phyloP scores from a whole-genome alignment of 2,113 vertebrate genomes.

The Tachysurus fulvidraco region DNA sequence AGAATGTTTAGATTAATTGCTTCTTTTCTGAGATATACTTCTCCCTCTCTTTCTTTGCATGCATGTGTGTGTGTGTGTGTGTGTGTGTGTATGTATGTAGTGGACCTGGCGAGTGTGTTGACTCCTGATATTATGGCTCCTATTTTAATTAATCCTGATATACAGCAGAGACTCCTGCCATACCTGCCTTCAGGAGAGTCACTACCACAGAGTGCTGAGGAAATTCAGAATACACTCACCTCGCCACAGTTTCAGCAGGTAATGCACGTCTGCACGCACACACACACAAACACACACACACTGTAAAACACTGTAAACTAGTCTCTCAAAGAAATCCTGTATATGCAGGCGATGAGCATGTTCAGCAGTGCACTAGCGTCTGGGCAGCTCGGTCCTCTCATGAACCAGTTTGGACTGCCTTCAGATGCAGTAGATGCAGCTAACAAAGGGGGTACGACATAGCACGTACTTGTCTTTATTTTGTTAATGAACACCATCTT shows the following conservation, averaged over 20 bases:
- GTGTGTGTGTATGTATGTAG: slow-evolving; percentile 60
- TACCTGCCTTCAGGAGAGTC: slow-evolving; percentile 93
- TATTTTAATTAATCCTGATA: slow-evolving; percentile 89
- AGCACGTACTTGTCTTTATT: background rate
- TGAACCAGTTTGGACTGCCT: slow-evolving; percentile 96
- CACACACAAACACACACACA: background rate
- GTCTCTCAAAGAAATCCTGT: background rate
- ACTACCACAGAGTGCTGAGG: slow-evolving; percentile 87
- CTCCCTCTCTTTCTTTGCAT: background rate
- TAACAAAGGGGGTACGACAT: slow-evolving; percentile 88
- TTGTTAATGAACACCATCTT: background rate
- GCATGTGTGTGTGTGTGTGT: too few species aligned
- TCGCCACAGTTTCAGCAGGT: slow-evolving; percentile 99
- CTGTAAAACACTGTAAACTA: background rate
- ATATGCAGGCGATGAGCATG: slow-evolving; percentile 90
- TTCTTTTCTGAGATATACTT: background rate
- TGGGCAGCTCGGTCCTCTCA: slow-evolving; percentile 91
- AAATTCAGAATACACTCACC: slow-evolving; percentile 94
- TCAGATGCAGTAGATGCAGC: slow-evolving; percentile 92
- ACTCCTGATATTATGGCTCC: slow-evolving; percentile 96
- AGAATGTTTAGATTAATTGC: background rate
- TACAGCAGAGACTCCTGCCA: slow-evolving; percentile 88
- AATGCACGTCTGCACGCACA: background rate
- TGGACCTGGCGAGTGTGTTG: slow-evolving; percentile 91
- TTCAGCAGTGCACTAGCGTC: slow-evolving; percentile 96